Base-by-base conservation (phyloP, 2,113 vertebrate species). In the Illadopsis cleaveri region DNA sequence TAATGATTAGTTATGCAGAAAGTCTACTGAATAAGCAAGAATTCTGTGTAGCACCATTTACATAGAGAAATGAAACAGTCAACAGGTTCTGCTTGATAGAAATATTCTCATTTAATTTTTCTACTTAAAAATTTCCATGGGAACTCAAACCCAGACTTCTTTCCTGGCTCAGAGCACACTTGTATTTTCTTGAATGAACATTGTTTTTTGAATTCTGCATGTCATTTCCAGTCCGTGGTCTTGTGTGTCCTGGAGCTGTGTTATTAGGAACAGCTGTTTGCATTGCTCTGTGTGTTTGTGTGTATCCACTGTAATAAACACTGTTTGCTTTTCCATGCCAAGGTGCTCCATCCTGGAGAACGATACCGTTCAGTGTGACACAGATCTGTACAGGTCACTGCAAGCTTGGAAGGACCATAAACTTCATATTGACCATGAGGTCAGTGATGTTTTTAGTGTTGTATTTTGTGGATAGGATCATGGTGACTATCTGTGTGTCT, bases 351-450 rank as follows among this genome's bases (percentile, higher is more conserved):
- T 99, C 93, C 98, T 99, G n/a, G 98, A 99, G 97, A 99, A 99
- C 2, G 98, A 99, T 83, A 99, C 99, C 0, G 98, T 99, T n/a
- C 98, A 98, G 79, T 99, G 99, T 72, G 99, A 99, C 93, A 98
- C 98, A 60, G 98, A 99, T 82, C 97, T 99, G 66, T 99, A 99
- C 96, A 99, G 98, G 92, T 99, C 99, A 64, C 98, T 99, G 78
- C 99, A 99, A 95, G 99, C 99, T 21, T 99, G 99, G 99, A 99
- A 99, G 93, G 99, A 99, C 94, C 99, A 99, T 97, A 99, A 99
- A 86, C 96, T 99, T 70, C 99, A 99, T 95, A 99, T 99, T 48
- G 99, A 99, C 96, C 99, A 99, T 2, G 99, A 99, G 99, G 99
- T 99, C 80, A 89, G 96, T 93, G 91, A 25, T 38, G 56, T 11